These are phyloP conservation scores for Noctilio leporinus DNA, from an alignment of 2,113 vertebrate genomes.

Conservation along the genomic window DNA sequence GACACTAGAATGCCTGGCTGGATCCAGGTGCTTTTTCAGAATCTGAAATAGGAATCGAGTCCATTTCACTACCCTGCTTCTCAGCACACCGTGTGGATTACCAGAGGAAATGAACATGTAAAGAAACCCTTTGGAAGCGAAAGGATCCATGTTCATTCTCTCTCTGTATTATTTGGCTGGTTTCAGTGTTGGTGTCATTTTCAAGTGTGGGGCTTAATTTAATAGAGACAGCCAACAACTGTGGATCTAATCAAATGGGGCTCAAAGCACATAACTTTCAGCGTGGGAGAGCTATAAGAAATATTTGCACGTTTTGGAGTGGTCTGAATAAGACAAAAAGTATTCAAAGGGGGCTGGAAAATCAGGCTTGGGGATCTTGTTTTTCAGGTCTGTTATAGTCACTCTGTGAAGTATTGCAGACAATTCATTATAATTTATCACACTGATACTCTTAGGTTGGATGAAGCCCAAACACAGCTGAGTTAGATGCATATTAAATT, in stretches of 20 bases:
- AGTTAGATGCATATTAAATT: constrained; percentile 62
- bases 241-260: constrained; percentile 44
- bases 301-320: constrained; percentile 43
- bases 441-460: constrained; percentile 63
- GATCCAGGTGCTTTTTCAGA: not conserved
- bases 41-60: not conserved
- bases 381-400: constrained; percentile 47
- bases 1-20: not conserved
- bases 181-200: constrained; percentile 39
- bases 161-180: constrained; percentile 45
- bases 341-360: constrained; percentile 44
- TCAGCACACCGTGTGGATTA: constrained; percentile 11
- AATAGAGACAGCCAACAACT: constrained; percentile 45
- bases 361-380: constrained; percentile 38
- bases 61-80: not conserved
- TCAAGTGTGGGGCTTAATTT: constrained; percentile 44
- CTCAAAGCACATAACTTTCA: not conserved
- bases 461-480: constrained; percentile 62
- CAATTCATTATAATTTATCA: constrained; percentile 66
- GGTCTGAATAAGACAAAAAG: constrained; percentile 31
- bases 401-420: constrained; percentile 54
- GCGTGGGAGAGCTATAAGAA: not conserved
- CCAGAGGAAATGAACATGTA: constrained; percentile 33
- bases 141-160: not conserved
- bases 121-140: constrained; percentile 29